phyloP scores from a whole-genome alignment of 1,140 invertebrate species.

The Planococcus citri region DNA sequence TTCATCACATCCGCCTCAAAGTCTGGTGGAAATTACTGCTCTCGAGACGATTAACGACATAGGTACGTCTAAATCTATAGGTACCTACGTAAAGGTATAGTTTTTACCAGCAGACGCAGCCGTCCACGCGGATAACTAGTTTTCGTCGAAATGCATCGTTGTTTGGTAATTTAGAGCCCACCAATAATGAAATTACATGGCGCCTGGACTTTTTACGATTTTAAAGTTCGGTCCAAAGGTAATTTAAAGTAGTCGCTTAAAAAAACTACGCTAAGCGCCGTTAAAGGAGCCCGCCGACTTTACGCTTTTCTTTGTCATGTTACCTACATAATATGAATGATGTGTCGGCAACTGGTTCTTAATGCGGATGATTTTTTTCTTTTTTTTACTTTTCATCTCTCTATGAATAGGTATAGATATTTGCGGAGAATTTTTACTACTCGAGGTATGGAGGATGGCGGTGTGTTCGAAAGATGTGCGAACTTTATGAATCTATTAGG shows the following conservation, averaged over 20 bases:
- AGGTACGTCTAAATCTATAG: too few species aligned
- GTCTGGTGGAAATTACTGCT: too few species aligned
- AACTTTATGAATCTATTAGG: not conserved
- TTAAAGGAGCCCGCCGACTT: not conserved
- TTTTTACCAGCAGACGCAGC: too few species aligned
- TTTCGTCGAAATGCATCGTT: not conserved
- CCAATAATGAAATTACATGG: not conserved
- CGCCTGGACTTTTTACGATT: not conserved
- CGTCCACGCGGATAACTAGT: not conserved
- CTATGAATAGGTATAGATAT: too few species aligned
- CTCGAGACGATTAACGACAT: too few species aligned
- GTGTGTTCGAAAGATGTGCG: not conserved
- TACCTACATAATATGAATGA: not conserved
- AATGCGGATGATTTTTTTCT: not conserved
- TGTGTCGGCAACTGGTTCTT: slow-evolving; percentile 1
- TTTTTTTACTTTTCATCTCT: too few species aligned
- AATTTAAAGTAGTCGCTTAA: slow-evolving; percentile 1
- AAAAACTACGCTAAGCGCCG: not conserved
- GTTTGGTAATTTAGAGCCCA: not conserved
- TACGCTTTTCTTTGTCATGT: not conserved
- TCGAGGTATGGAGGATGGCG: too few species aligned
- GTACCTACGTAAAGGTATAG: too few species aligned
- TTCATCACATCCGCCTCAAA: too few species aligned
- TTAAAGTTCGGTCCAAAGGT: not conserved
- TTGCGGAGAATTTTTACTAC: not conserved